These are phyloP conservation scores for Acrocephalus arundinaceus DNA, from an alignment of 2,113 vertebrate genomes.

Conservation along the genomic window DNA sequence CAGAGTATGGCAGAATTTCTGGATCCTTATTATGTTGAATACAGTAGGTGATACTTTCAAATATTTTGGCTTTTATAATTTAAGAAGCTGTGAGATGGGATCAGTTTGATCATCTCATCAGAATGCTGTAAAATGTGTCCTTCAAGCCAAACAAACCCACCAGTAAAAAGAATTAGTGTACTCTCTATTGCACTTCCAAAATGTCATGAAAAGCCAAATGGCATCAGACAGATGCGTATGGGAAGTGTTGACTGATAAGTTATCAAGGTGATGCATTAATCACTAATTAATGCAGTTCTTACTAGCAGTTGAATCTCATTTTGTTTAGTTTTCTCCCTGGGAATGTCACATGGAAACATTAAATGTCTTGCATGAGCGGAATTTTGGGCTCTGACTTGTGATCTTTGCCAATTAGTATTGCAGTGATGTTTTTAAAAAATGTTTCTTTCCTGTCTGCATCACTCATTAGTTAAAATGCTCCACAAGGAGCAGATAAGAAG, in stretches of 20 bases:
- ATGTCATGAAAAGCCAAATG: neutral
- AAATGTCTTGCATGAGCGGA: slow-evolving; percentile 1
- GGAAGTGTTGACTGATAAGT: neutral
- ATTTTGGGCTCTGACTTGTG: neutral
- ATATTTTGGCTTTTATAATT: neutral
- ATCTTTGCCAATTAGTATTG: neutral
- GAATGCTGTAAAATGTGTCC: neutral
- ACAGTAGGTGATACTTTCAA: neutral
- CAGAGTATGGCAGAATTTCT: neutral
- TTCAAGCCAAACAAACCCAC: neutral
- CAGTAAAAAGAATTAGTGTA: neutral
- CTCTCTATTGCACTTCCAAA: neutral
- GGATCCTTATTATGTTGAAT: neutral
- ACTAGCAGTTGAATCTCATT: neutral
- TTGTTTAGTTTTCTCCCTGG: neutral
- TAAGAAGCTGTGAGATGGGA: neutral
- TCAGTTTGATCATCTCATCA: neutral
- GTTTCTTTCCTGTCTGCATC: neutral
- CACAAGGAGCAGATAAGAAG: neutral
- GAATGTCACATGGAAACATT: neutral
- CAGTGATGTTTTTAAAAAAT: neutral
- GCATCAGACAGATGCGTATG: neutral
- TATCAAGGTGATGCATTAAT: neutral
- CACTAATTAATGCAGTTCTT: neutral
- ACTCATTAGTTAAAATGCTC: neutral